These are phyloP conservation scores for Agrilus biguttatus DNA, from an alignment of 2,888 invertebrate species.

Conservation along the genomic window DNA sequence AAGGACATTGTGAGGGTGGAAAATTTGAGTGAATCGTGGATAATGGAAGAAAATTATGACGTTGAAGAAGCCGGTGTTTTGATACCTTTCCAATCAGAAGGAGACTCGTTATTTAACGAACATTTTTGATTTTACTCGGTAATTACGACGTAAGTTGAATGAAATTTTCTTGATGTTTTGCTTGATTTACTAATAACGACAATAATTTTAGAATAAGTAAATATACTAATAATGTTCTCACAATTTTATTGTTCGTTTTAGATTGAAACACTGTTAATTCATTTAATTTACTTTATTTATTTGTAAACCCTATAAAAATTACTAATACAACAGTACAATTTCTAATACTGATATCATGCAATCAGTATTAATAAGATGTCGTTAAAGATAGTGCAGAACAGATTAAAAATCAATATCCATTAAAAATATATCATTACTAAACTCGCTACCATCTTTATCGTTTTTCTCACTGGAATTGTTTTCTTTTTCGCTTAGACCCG, in stretches of 20 bases:
- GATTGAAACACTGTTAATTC: too few species aligned
- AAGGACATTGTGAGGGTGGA: conserved; percentile 22
- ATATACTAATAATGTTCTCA: too few species aligned
- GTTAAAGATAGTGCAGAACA: neutral
- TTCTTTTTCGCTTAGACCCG: conserved; percentile 3
- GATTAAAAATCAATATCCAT: neutral
- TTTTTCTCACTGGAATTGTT: conserved; percentile 4
- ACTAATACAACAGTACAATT: too few species aligned
- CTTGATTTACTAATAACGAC: too few species aligned
- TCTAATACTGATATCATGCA: too few species aligned
- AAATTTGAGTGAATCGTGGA: conserved; percentile 24
- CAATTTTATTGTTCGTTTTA: too few species aligned
- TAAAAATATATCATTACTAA: conserved; percentile 13
- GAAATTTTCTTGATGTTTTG: too few species aligned
- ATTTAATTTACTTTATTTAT: too few species aligned
- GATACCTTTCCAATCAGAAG: conserved; percentile 17
- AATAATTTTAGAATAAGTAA: too few species aligned
- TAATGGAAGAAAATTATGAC: conserved; percentile 27
- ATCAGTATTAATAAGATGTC: too few species aligned
- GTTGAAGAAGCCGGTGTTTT: conserved; percentile 29
- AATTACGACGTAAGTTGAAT: too few species aligned
- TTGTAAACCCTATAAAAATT: too few species aligned
- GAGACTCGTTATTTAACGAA: conserved; percentile 13
- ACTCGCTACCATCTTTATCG: conserved; percentile 10
- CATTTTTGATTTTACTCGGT: conserved; percentile 4